phyloP scores from a whole-genome alignment of 2,888 invertebrate genomes.

The Dromius quadrimaculatus region DNA sequence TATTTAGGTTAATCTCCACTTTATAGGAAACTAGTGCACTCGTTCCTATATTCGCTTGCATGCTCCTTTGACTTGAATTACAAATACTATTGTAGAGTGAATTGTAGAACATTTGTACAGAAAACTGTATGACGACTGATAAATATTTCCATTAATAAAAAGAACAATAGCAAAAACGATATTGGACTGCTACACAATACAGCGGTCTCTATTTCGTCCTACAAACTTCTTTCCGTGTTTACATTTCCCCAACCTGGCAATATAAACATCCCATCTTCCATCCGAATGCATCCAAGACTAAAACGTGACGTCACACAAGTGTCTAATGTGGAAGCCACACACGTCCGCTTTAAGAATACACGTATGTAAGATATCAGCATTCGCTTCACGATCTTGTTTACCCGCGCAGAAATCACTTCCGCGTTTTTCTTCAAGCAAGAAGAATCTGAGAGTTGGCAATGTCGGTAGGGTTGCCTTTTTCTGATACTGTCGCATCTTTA shows the following conservation, averaged over 20 bases:
- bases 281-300: conserved; percentile 11
- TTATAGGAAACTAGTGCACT: too few relatives aligned
- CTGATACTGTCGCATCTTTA: conserved; percentile 19
- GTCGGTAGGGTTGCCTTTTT: neutral
- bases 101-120: too few relatives aligned
- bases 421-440: conserved; percentile 34
- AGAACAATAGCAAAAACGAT: too few relatives aligned
- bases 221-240: neutral
- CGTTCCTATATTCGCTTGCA: too few relatives aligned
- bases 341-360: conserved; percentile 6
- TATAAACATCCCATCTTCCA: conserved; percentile 26
- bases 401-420: conserved; percentile 45
- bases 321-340: neutral
- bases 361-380: conserved; percentile 12
- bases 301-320: conserved; percentile 18
- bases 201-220: conserved; percentile 11
- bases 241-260: conserved; percentile 14
- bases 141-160: too few relatives aligned
- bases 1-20: too few relatives aligned
- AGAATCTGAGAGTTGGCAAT: conserved; percentile 9
- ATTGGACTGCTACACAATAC: too few relatives aligned
- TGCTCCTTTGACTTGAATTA: too few relatives aligned
- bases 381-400: conserved; percentile 40
- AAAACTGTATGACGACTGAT: too few relatives aligned
- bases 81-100: too few relatives aligned